These are phyloP conservation scores for Andrena dorsata DNA, from an alignment of 2,888 invertebrate genomes.

Conservation along the genomic window DNA sequence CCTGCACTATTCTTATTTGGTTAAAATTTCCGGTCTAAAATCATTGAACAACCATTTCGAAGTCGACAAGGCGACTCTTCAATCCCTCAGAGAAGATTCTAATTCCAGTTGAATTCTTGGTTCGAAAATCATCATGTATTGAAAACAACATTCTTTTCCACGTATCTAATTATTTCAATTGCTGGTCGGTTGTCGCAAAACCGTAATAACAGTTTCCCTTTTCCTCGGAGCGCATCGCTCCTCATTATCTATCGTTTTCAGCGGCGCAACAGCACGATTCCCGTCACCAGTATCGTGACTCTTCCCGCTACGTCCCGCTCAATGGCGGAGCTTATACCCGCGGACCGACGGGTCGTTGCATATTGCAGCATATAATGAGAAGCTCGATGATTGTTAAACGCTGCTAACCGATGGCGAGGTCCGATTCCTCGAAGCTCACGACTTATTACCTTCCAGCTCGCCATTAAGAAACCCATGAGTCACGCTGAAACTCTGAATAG, in stretches of 20 bases:
- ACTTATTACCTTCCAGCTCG: constrained; percentile 4
- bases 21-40: too few relatives aligned
- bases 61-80: too few relatives aligned
- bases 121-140: too few relatives aligned
- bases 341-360: constrained; percentile 51
- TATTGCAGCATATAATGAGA: constrained; percentile 65
- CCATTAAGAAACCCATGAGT: too few relatives aligned
- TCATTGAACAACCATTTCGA: too few relatives aligned
- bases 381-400: constrained; percentile 53
- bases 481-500: too few relatives aligned
- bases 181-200: background rate
- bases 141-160: too few relatives aligned
- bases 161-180: background rate
- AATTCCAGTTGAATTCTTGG: too few relatives aligned
- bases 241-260: constrained; percentile 54
- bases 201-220: background rate
- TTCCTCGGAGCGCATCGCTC: constrained; percentile 2
- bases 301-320: constrained; percentile 2
- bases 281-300: constrained; percentile 28
- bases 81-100: too few relatives aligned
- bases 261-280: background rate
- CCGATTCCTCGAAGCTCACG: constrained; percentile 46
- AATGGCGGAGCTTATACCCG: constrained; percentile 45
- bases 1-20: too few relatives aligned
- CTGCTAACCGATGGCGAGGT: constrained; percentile 30